Evolutionary conservation across 2,113 vertebrate species (phyloP), one percentile per base, ranked within the genome.

Genomic region (Chascanopsetta lugubris): DNA sequence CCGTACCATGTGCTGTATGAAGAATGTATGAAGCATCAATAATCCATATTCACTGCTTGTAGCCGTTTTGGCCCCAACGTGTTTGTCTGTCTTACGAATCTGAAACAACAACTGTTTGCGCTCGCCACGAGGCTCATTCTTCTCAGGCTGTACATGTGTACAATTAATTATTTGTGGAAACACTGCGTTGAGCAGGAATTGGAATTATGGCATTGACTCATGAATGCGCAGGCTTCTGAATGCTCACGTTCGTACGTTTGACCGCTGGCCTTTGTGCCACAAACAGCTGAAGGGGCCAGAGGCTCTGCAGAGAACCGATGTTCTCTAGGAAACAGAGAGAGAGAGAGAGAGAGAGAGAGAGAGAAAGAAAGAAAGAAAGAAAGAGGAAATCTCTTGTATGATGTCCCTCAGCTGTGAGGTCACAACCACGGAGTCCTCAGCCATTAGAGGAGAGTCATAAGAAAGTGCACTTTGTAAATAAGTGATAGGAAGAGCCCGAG

Each of bases 21-120:
- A 84, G 66, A 82, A 85, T 87, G 79, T 60, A 88, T 84, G 74
- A 79, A 22, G 53, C 85, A 86, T 89, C 64, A 83, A 87, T 89
- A 87, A 86, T 89, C 75, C 55, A 89, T 78, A 74, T 12, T 6
- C 36, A 58, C 34, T 40, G 76, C 78, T 82, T 46, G 48, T 61
- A 84, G 69, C 65, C 0, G 4, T 64, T 36, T 51, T 71, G 26
- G 6, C 49, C 50, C 56, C 56, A 45, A 45, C 8, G 64, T 64
- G 69, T 65, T n/a, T 63, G 34, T 47, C 54, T n/a, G 17, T 56
- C 49, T 61, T n/a, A n/a, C n/a, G 36, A 56, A 75, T 29, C 11
- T 0, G 22, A 32, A 54, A 11, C 25, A 75, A 61, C 50, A 36
- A 58, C 70, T 46, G 48, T 62, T 64, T 64, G 42, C 36, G 56